Percentiles rank a stretch among this genome's conserved stretches.
phyloP scores from a whole-genome alignment of 2,888 invertebrate species.

The Slavum lentiscoides region DNA sequence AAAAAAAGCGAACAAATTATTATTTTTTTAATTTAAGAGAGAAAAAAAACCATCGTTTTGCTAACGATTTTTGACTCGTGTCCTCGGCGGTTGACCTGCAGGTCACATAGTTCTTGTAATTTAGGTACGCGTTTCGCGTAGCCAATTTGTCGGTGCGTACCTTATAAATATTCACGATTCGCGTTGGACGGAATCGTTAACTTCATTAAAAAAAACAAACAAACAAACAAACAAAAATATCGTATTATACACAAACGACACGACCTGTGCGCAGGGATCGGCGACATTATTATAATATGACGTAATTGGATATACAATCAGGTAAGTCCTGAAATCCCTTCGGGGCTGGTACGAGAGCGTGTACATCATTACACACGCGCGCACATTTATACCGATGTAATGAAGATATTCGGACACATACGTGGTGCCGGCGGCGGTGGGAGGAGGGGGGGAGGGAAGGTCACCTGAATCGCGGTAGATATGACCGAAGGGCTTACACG shows the following conservation, averaged over 20 bases:
- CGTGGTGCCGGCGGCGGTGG: background rate
- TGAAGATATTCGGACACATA: constrained; percentile 44
- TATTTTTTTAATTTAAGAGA: too few relatives aligned
- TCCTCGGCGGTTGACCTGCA: too few relatives aligned
- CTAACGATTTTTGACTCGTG: background rate
- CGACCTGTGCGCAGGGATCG: constrained; percentile 13
- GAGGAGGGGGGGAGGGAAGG: background rate
- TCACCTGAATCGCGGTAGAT: constrained; percentile 30
- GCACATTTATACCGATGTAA: constrained; percentile 11
- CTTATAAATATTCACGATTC: constrained; percentile 15
- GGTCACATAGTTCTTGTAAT: background rate
- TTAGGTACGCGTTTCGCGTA: background rate
- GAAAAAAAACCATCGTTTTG: background rate
- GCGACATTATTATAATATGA: constrained; percentile 18
- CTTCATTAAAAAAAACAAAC: background rate
- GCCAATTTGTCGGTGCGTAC: constrained; percentile 28
- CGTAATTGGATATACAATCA: constrained; percentile 36
- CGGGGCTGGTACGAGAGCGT: constrained; percentile 3
- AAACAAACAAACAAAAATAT: background rate
- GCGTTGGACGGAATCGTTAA: constrained; percentile 8
- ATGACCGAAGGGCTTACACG: constrained; percentile 26
- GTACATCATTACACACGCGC: too few relatives aligned
- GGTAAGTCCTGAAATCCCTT: constrained; percentile 29
- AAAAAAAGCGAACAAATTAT: too few relatives aligned
- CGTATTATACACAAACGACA: background rate